Conservation (phyloP, 2,113 vertebrate genomes). For the Collichthys lucidus region DNA sequence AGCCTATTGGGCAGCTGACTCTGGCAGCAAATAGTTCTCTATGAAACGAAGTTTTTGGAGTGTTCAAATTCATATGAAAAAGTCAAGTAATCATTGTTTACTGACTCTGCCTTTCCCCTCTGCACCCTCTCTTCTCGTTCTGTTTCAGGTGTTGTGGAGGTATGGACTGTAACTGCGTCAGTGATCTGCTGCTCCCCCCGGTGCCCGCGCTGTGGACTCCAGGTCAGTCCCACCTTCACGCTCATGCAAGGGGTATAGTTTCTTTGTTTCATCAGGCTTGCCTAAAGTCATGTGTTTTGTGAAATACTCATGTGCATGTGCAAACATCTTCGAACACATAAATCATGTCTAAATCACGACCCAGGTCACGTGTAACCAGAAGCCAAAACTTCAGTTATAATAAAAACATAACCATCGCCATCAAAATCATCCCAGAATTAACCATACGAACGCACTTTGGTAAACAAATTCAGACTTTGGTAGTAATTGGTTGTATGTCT, state of each 20-base stretch:
- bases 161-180: slow-evolving; percentile 96
- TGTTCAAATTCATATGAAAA: neutral
- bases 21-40: neutral
- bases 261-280: neutral
- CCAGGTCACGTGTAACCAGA: neutral
- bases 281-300: neutral
- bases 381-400: slow-evolving; percentile 12
- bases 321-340: slow-evolving; percentile 1
- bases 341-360: slow-evolving; percentile 13
- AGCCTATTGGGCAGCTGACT: slow-evolving; percentile 5
- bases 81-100: neutral
- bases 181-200: slow-evolving; percentile 92
- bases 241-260: neutral
- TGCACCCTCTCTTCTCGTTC: slow-evolving; percentile 7
- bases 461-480: slow-evolving; percentile 46
- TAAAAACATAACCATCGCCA: slow-evolving; percentile 12
- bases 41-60: too few relatives aligned
- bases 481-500: slow-evolving; percentile 63
- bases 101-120: neutral
- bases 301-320: neutral
- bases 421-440: slow-evolving; percentile 33
- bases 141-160: slow-evolving; percentile 80
- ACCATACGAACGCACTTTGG: slow-evolving; percentile 28
- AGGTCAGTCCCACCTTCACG: slow-evolving; percentile 81
- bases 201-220: slow-evolving; percentile 95